phyloP scores from a whole-genome alignment of 1,140 invertebrate species.

The Gryllus bimaculatus region DNA sequence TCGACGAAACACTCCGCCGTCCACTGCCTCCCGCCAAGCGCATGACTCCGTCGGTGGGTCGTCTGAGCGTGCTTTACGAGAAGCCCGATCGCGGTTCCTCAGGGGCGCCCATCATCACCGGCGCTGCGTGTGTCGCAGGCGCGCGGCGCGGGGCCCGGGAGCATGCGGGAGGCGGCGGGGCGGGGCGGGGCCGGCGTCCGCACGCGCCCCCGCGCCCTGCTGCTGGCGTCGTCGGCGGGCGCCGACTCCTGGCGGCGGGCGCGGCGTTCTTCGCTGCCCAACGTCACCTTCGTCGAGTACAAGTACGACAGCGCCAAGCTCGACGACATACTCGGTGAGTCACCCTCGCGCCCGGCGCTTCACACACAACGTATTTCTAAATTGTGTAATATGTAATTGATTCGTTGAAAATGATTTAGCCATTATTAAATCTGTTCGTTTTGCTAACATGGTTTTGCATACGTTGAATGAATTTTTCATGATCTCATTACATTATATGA shows the following conservation, averaged over 20 bases:
- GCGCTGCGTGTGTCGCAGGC: not conserved
- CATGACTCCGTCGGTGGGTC: no score
- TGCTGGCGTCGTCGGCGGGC: not conserved
- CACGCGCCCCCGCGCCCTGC: no score
- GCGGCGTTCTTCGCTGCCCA: slow-evolving; percentile 13
- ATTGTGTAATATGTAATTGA: not conserved
- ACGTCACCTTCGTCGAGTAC: slow-evolving; percentile 32
- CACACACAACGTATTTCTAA: not conserved
- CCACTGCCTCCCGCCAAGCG: no score
- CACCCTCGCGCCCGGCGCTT: no score
- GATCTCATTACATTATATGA: not conserved
- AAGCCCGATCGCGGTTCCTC: no score
- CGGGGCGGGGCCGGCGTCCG: no score
- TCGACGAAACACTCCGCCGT: no score
- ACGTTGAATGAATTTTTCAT: not conserved
- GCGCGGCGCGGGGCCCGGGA: no score
- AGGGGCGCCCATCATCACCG: no score
- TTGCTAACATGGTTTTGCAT: not conserved
- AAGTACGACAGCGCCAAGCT: slow-evolving; percentile 34
- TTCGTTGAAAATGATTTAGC: not conserved
- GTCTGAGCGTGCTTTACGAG: no score
- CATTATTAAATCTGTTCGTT: not conserved
- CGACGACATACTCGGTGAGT: slow-evolving; percentile 30
- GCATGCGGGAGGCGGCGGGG: not conserved
- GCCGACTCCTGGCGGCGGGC: no score